Conservation (phyloP, 2,113 vertebrate species). For the Antechinus stuartii region DNA sequence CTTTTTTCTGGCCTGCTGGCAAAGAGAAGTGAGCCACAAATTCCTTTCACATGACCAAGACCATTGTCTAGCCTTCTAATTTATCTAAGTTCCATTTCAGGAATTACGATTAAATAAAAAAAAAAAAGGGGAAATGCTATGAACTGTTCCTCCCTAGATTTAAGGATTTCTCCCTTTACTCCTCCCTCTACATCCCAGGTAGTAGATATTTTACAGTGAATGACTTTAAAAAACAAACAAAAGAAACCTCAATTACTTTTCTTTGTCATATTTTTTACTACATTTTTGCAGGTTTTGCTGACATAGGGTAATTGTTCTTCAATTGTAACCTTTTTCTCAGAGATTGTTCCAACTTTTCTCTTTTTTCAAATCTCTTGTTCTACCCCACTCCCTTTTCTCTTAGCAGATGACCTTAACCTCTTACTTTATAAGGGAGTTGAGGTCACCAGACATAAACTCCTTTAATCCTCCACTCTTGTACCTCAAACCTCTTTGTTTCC, state of each 20-base stretch:
- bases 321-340: neutral
- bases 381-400: neutral
- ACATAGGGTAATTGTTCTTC: neutral
- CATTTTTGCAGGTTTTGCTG: slow-evolving; percentile 9
- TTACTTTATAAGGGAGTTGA: neutral
- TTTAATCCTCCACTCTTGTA: neutral
- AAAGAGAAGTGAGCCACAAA: neutral
- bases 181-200: neutral
- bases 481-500: neutral
- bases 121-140: neutral
- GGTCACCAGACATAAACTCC: neutral
- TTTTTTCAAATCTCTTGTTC: neutral
- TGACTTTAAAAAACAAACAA: neutral
- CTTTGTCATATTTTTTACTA: neutral
- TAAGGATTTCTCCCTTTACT: neutral
- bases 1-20: neutral
- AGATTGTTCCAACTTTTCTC: neutral
- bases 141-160: neutral
- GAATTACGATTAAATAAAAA: neutral
- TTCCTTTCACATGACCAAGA: neutral
- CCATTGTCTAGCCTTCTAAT: neutral
- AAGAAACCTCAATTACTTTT: neutral
- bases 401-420: neutral
- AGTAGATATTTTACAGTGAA: neutral
- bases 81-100: neutral